Percentiles rank a stretch among this genome's conserved stretches.
phyloP scores from a whole-genome alignment of 2,797 vertebrate genomes.

The Setipinna tenuifilis region DNA sequence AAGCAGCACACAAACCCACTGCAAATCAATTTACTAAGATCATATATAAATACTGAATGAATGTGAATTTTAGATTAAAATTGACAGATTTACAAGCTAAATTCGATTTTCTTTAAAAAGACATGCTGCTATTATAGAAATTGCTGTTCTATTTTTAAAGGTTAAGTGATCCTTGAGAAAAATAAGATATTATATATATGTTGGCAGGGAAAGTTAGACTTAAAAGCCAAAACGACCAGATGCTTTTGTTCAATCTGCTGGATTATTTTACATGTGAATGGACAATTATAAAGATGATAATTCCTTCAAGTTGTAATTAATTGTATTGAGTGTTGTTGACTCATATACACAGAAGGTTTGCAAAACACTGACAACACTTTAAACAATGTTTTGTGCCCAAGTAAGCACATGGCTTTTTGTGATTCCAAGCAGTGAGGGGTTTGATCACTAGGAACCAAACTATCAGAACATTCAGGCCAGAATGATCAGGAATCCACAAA shows the following conservation, averaged over 20 bases:
- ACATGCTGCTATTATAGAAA: not conserved
- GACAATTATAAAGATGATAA: not conserved
- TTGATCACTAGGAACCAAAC: too few species aligned
- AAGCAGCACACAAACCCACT: not conserved
- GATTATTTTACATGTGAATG: not conserved
- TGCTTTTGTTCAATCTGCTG: not conserved
- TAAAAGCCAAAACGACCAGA: not conserved
- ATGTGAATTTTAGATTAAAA: not conserved
- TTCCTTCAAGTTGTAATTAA: not conserved
- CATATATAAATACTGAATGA: not conserved
- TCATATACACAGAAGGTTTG: too few species aligned
- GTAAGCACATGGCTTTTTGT: too few species aligned
- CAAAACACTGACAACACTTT: too few species aligned
- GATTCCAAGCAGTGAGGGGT: too few species aligned
- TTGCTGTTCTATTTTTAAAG: not conserved
- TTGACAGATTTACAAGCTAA: not conserved
- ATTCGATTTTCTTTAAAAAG: not conserved
- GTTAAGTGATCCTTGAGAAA: not conserved
- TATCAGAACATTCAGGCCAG: too few species aligned
- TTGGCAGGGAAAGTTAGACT: not conserved
- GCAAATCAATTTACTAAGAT: not conserved
- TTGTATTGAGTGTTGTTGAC: not conserved
- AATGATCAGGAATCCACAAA: not conserved
- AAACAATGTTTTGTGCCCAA: too few species aligned
- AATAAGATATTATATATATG: too few species aligned